A percentile compares a stretch with the other conserved stretches of the same genome.
phyloP scores from a whole-genome alignment of 1,140 invertebrate species.

The Listronotus bonariensis region DNA sequence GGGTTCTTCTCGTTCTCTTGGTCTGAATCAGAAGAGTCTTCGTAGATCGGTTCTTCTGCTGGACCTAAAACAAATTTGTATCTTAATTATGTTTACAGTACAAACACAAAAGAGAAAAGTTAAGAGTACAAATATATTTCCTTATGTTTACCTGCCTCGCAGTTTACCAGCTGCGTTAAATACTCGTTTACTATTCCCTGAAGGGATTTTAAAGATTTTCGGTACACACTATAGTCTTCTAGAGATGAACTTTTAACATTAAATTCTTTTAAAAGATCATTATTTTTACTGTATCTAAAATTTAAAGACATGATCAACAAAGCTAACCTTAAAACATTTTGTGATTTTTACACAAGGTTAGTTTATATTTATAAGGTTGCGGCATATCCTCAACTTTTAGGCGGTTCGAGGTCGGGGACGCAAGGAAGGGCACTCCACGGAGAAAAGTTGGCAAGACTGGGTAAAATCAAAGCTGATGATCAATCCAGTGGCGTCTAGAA shows the following conservation, averaged over 20 bases:
- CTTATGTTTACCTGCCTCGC: slow-evolving; percentile 15
- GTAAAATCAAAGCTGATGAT: too few species aligned
- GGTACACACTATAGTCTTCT: slow-evolving; percentile 23
- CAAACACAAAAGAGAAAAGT: too few species aligned
- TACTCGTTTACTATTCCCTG: slow-evolving; percentile 32
- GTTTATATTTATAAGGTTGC: too few species aligned
- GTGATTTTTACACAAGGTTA: too few species aligned
- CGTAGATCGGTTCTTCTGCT: not conserved
- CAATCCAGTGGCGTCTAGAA: too few species aligned
- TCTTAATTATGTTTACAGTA: too few species aligned
- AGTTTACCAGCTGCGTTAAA: slow-evolving; percentile 31
- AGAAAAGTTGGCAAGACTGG: too few species aligned
- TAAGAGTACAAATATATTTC: slow-evolving; percentile 1
- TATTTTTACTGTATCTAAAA: slow-evolving; percentile 28
- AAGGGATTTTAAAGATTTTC: slow-evolving; percentile 22
- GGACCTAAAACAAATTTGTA: slow-evolving; percentile 8
- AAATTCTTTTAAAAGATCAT: slow-evolving; percentile 28
- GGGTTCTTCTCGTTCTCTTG: slow-evolving; percentile 23
- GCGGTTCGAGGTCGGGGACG: too few species aligned
- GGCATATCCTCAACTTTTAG: too few species aligned
- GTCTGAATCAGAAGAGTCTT: slow-evolving; percentile 10
- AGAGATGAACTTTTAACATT: slow-evolving; percentile 13
- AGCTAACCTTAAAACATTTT: slow-evolving; percentile 8
- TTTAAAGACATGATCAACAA: slow-evolving; percentile 18
- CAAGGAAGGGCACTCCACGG: too few species aligned